Evolutionary conservation across 2,888 invertebrate genomes (phyloP).

Genomic region (Xylota sylvarum): DNA sequence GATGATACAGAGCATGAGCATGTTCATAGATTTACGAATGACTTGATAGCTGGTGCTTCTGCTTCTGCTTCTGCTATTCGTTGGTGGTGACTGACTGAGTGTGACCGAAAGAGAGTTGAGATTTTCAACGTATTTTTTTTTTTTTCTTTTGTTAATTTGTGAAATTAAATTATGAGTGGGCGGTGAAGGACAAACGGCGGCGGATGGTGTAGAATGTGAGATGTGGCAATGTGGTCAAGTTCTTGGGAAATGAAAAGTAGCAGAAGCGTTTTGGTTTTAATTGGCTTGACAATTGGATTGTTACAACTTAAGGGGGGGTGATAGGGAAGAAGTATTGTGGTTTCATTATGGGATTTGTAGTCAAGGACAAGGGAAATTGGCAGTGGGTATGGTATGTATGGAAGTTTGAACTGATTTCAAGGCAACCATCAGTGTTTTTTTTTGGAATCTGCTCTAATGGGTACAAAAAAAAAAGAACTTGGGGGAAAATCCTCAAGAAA

Average conservation of each 20-base stretch:
- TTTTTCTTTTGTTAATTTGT: slow-evolving; percentile 33
- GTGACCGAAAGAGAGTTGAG: slow-evolving; percentile 26
- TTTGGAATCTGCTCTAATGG: too few species aligned
- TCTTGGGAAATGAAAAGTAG: neutral
- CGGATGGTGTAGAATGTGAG: neutral
- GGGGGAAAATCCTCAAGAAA: too few species aligned
- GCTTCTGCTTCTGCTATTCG: neutral
- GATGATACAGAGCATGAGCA: slow-evolving; percentile 1
- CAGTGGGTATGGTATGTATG: too few species aligned
- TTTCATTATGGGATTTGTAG: neutral
- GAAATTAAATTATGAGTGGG: slow-evolving; percentile 51
- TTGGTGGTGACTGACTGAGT: slow-evolving; percentile 27
- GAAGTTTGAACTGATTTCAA: too few species aligned
- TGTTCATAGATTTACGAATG: slow-evolving; percentile 54
- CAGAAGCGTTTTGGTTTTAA: neutral
- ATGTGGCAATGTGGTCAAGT: neutral
- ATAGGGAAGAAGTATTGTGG: neutral
- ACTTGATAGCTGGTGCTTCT: slow-evolving; percentile 45
- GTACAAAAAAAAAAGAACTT: too few species aligned
- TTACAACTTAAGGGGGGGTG: neutral
- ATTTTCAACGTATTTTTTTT: slow-evolving; percentile 40
- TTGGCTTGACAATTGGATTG: slow-evolving; percentile 11
- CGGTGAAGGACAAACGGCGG: neutral
- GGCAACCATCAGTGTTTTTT: too few species aligned
- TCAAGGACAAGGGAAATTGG: too few species aligned